A percentile compares a stretch with the other conserved stretches of the same genome.
Conservation (phyloP, 2,888 invertebrate species). For the Crematogaster levior region DNA sequence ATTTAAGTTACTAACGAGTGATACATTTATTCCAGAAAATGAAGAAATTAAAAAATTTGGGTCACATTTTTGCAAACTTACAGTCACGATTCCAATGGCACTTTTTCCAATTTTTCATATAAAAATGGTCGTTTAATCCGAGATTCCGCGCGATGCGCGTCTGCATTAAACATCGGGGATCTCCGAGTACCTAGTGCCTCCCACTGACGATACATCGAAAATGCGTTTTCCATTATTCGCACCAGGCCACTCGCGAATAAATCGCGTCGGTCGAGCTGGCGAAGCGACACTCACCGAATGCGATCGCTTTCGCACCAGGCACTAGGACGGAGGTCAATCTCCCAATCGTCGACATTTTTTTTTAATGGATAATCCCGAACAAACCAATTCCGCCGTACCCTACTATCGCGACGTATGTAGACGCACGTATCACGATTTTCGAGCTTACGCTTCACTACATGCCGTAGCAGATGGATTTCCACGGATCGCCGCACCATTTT, state of each 20-base stretch:
- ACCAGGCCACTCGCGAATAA: constrained; percentile 70
- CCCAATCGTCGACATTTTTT: constrained; percentile 64
- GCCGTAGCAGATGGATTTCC: constrained; percentile 54
- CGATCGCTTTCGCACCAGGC: constrained; percentile 49
- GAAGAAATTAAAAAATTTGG: background rate
- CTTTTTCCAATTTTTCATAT: constrained; percentile 49
- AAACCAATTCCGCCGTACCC: constrained; percentile 62
- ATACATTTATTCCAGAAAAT: background rate
- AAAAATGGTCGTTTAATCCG: constrained; percentile 73
- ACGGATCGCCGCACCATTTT: constrained; percentile 54
- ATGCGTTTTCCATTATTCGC: constrained; percentile 80
- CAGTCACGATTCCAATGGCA: background rate
- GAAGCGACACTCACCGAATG: constrained; percentile 34
- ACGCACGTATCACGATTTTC: constrained; percentile 65
- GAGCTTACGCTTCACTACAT: constrained; percentile 37
- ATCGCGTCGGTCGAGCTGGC: constrained; percentile 59
- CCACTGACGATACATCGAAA: constrained; percentile 73
- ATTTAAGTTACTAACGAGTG: background rate
- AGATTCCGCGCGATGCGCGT: constrained; percentile 52
- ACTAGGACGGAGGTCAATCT: constrained; percentile 65
- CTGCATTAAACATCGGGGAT: constrained; percentile 71
- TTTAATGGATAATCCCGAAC: constrained; percentile 70
- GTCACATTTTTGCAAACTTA: background rate
- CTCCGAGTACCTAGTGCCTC: constrained; percentile 42
- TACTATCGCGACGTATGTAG: constrained; percentile 61